Evolutionary conservation across 2,113 vertebrate species (phyloP), one percentile per base, ranked within the genome.

Genomic region (Rhagologus leucostigma): DNA sequence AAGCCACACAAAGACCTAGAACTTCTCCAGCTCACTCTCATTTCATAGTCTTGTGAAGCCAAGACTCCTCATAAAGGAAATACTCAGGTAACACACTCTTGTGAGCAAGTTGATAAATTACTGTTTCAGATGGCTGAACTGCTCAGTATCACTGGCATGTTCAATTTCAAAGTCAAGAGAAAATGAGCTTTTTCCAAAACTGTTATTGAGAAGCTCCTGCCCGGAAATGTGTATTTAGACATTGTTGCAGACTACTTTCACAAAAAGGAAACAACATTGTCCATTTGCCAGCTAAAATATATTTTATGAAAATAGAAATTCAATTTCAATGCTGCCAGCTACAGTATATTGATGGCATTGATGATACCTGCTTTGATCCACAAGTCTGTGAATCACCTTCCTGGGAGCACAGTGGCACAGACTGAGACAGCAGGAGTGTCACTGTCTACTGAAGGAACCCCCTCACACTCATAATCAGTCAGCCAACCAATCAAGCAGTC

Each of bases 271-370:
- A 93, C 65, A 82, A 39, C 26, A 15, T 39, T 42, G 77, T 82
- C 69, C 7, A 0, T 24, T 26, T 93, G 33, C 55, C 60, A 63
- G 24, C 44, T 88, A 71, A 94, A 87, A 62, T 15, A 11, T 77
- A 22, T 57, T 92, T 94, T 76, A 95, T 57, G 60, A 84, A 96
- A 96, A 96, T 1, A 94, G 26, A 95, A 93, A 91, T 79, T 73
- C 52, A 81, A 87, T 96, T 79, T 82, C 86, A 73, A 3, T 55
- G 77, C 57, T 93, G 69, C 67, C 90, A 93, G 53, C 57, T 63
- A 32, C 37, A 57, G 46, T 46, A 53, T 50, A 89, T 47, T 50
- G 49, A 94, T 78, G 23, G 37, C 65, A 57, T 60, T 53, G 76
- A 76, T 68, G 57, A 84, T 47, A 68, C 11, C 35, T 42, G 41